phyloP scores from a whole-genome alignment of 2,797 vertebrate genomes.

The Sebastes alutus region DNA sequence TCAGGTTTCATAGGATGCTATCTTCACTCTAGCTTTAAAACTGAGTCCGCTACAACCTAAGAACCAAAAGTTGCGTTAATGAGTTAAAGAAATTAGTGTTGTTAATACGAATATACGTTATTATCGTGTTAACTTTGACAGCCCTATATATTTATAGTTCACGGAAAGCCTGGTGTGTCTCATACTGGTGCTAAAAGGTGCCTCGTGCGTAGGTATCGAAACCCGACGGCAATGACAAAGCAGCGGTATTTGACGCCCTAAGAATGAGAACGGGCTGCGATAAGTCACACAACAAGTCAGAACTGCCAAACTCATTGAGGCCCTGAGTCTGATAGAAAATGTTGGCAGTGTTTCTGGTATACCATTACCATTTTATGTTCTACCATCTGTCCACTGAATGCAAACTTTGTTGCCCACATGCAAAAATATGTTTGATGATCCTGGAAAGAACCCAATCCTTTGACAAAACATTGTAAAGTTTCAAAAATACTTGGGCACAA shows the following conservation, averaged over 20 bases:
- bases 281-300: background rate
- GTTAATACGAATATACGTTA: too few species aligned
- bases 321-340: background rate
- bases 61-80: too few species aligned
- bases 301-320: background rate
- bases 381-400: constrained; percentile 32
- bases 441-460: background rate
- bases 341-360: constrained; percentile 12
- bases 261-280: background rate
- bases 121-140: too few species aligned
- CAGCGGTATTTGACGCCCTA: background rate
- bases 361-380: constrained; percentile 22
- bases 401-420: background rate
- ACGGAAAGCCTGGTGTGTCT: too few species aligned
- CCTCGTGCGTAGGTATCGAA: too few species aligned
- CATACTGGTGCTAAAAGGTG: too few species aligned
- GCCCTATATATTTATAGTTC: too few species aligned
- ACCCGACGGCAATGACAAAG: background rate
- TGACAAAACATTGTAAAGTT: constrained; percentile 3
- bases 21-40: too few species aligned
- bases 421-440: constrained; percentile 4
- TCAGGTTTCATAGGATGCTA: too few species aligned
- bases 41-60: too few species aligned
- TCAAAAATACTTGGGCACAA: background rate
- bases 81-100: too few species aligned